phyloP scores from a whole-genome alignment of 2,888 invertebrate species.

The Loripinus fragilis region DNA sequence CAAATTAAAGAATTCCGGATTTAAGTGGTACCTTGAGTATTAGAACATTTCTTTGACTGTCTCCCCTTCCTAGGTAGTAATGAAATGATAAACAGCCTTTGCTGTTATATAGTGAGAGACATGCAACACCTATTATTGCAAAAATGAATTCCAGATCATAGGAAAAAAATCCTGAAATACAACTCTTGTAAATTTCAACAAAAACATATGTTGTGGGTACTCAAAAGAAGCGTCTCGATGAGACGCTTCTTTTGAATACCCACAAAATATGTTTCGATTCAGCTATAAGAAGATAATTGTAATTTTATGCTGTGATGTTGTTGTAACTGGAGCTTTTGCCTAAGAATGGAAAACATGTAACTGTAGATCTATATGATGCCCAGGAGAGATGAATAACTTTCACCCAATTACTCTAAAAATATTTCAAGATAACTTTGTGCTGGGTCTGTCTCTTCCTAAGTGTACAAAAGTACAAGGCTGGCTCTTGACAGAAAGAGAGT shows the following conservation, averaged over 20 bases:
- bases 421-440: not conserved
- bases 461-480: too few relatives aligned
- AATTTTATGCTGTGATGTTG: too few relatives aligned
- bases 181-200: too few relatives aligned
- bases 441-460: too few relatives aligned
- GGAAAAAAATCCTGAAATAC: too few relatives aligned
- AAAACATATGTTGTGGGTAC: too few relatives aligned
- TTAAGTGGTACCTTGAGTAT: conserved; percentile 16
- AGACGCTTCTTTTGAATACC: too few relatives aligned
- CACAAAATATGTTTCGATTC: too few relatives aligned
- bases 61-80: not conserved
- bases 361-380: not conserved
- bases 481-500: not conserved
- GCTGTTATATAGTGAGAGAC: not conserved
- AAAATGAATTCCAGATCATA: too few relatives aligned
- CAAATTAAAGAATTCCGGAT: conserved; percentile 2
- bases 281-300: too few relatives aligned
- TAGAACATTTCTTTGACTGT: conserved; percentile 5
- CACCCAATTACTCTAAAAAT: not conserved
- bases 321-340: too few relatives aligned
- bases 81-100: not conserved
- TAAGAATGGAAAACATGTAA: conserved; percentile 7
- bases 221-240: too few relatives aligned
- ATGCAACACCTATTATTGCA: conserved; percentile 13
- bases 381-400: not conserved